Base-by-base conservation (phyloP, 2,113 vertebrate genomes). In the Sinosuthora webbiana region DNA sequence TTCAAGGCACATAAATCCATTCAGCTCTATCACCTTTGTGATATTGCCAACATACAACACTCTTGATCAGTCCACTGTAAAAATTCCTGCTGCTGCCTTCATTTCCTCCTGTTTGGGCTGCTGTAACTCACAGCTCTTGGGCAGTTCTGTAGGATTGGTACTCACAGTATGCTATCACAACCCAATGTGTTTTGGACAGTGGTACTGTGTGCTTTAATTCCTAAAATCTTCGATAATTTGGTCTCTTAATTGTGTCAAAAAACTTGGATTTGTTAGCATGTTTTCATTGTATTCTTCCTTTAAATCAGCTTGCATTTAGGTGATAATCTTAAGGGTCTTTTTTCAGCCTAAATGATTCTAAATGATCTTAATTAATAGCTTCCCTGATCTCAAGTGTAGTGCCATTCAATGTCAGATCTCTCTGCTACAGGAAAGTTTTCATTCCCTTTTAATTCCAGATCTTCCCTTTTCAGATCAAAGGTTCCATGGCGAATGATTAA, bases 51-150 rank as follows among this genome's bases (percentile, higher is more conserved):
- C 56, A 83, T 23, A 31, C 22, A 88, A 85, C 13, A 70, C 87
- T 50, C 63, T 74, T 97, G 94, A 91, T 94, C 94, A 90, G 24
- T 74, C 67, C 42, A 35, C 91, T 83, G 89, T 93, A 85, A 94
- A 94, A 91, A 83, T 93, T 93, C 70, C 62, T 88, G 35, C 70
- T 80, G 55, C 55, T 91, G 63, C 59, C 52, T 95, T 96, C 35
- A 93, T 93, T 95, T 96, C 94, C 91, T 90, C 30, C 45, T 79
- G 59, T 83, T 90, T 88, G 63, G 31, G 47, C 35, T 85, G 75
- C 90, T 88, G 31, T 95, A 95, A 90, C 60, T 96, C 90, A 85
- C 39, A 70, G 59, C 59, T 90, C 11, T 73, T 3, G 1, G 47
- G 45, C 22, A 53, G 31, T 87, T 42, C 57, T 2, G 1, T 47